These are phyloP conservation scores for Melinopterus prodromus DNA, from an alignment of 2,888 invertebrate species.

Conservation along the genomic window DNA sequence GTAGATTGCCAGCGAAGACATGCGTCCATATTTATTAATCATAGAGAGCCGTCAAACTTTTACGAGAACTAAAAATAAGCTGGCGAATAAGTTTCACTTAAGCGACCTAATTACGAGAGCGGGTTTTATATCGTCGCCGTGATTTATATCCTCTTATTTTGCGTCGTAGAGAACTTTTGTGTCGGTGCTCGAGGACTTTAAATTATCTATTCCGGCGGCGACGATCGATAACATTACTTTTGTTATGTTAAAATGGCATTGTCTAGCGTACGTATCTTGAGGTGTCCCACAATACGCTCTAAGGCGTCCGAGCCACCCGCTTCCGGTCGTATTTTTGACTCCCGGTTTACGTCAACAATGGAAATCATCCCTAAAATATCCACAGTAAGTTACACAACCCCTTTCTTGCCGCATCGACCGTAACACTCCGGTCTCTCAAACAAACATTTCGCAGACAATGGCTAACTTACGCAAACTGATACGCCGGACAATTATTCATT, in stretches of 20 bases:
- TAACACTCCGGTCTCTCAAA: neutral
- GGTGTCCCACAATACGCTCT: neutral
- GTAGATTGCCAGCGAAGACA: neutral
- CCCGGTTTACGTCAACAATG: neutral
- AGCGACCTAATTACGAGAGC: no score
- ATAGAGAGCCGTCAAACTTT: neutral
- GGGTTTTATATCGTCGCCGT: neutral
- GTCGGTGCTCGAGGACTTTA: neutral
- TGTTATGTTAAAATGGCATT: conserved; percentile 4
- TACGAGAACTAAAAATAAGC: neutral
- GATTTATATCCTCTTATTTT: conserved; percentile 4
- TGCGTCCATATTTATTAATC: neutral
- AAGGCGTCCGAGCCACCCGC: neutral
- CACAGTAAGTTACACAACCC: neutral
- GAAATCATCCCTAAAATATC: neutral
- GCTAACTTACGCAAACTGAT: neutral
- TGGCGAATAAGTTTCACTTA: no score
- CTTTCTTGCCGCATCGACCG: neutral
- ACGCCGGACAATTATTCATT: neutral
- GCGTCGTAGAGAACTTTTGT: neutral
- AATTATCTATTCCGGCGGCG: neutral
- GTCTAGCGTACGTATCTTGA: neutral
- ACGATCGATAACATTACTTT: neutral
- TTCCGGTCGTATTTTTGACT: neutral
- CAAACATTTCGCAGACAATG: neutral